Base-by-base conservation (phyloP, 2,113 vertebrate genomes). In the Merops nubicus region DNA sequence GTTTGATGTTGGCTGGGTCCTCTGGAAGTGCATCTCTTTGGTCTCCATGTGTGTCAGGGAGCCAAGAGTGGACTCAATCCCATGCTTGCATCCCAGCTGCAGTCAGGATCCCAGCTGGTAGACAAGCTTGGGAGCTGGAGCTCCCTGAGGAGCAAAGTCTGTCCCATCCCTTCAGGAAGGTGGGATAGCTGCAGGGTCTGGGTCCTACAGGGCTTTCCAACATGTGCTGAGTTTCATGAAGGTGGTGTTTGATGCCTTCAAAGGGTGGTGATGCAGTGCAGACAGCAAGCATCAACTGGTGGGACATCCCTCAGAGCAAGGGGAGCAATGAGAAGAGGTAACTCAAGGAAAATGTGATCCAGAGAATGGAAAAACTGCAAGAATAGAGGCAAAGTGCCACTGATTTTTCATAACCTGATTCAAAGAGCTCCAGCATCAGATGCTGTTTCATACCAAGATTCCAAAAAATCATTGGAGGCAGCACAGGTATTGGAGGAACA, bases 361-460 rank as follows among this genome's bases (percentile, higher is more conserved):
- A 91, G 86, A 81, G 82, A 57, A 82, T 3, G 34, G 72, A 93
- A 63, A 76, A 80, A 62, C 74, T 5, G 18, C 77, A 78, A 88
- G 72, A 74, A 43, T 2, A 85, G 54, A 73, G 63, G 47, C 54
- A 20, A 89, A 96, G 72, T 69, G 93, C 80, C 89, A 31, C 76
- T 69, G 59, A 11, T 20, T 77, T 84, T 83, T 69, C 75, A 31
- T 9, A 77, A 40, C 11, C 29, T 5, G 2, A 2, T 57, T 12
- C 38, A 28, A 91, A 80, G 23, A 31, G 18, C 12, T 79, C 75
- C 79, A 80, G 17, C 40, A 77, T 15, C 53, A 17, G 22, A 80
- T 96, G 89, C 96, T 98, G 74, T 96, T 98, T 97, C 92, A 62
- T 93, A 96, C 97, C 93, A 96, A 84, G 91, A 96, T 93, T 93